Base-by-base conservation (phyloP, 2,888 invertebrate genomes). In the Dorcus hopei region DNA sequence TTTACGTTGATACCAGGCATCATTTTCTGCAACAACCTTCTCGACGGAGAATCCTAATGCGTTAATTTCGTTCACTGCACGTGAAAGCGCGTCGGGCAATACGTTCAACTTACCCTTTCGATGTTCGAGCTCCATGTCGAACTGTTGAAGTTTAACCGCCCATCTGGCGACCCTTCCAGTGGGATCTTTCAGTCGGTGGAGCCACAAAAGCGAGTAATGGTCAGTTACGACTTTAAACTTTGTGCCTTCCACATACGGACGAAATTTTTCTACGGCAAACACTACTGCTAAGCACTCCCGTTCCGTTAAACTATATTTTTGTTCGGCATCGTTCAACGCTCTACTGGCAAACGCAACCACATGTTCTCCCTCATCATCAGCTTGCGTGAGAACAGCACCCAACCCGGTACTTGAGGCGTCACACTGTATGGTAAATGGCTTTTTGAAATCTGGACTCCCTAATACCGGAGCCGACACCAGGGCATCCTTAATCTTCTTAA, bases 201-300 rank as follows among this genome's bases (percentile, higher is more conserved):
- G 55, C 68, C 67, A 68, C 11, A 64, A 48, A 1, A 72, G 47
- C 2, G 66, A 62, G 33, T 58, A 50, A 41, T 70, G 69, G 50
- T 70, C 68, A 6, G 67, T 72, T 0, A 70, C 59, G 0, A 71
- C 69, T 2, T 50, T 65, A 45, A 72, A 72, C 2, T 54, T 49
- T 8, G 55, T 50, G 2, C 67, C 68, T 47, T 69, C 61, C 5
- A 66, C 26, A 56, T 67, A 68, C 16, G 62, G 53, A 19, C 62
- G n/a, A 50, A 66, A 66, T 19, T 64, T 61, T 14, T 61, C 56
- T 7, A 66, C 52, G 0, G 54, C 49, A 41, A 60, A 54, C 3
- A 63, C 4, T 2, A 63, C 58, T 4, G 62, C 61, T 3, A 61
- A 38, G 51, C 56, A 58, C 49, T 67, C 65, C 40, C 48, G 48